Evolutionary conservation across 2,113 vertebrate genomes (phyloP).

Genomic region (Petrocephalus zakoni): DNA sequence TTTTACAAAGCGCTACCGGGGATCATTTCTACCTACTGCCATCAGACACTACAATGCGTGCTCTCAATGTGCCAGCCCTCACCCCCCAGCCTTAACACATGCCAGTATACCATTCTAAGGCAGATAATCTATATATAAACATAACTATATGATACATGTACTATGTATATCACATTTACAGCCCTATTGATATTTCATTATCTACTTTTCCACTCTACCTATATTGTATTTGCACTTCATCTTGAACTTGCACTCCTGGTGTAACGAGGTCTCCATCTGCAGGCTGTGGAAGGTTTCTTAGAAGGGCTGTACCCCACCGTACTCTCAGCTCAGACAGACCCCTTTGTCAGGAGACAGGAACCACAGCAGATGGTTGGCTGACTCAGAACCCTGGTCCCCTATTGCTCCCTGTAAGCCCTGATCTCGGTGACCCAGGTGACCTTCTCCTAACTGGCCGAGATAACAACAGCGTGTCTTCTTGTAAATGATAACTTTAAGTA

Average conservation of each 20-base stretch:
- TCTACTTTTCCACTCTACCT: not conserved
- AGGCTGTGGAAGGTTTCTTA: not conserved
- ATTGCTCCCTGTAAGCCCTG: slow-evolving; percentile 30
- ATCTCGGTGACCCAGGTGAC: slow-evolving; percentile 18
- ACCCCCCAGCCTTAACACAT: not conserved
- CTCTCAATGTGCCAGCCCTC: not conserved
- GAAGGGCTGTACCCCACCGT: not conserved
- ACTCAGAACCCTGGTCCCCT: not conserved
- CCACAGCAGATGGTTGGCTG: slow-evolving; percentile 40
- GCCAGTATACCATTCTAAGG: not conserved
- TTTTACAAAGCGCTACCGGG: not conserved
- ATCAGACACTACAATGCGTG: not conserved
- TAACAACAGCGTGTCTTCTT: not conserved
- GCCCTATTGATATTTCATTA: not conserved
- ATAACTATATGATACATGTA: not conserved
- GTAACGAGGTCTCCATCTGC: not conserved
- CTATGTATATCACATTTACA: not conserved
- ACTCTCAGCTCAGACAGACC: slow-evolving; percentile 12
- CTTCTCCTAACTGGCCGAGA: slow-evolving; percentile 22
- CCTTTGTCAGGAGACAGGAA: slow-evolving; percentile 24
- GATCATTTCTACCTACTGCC: not conserved
- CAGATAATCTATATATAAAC: not conserved
- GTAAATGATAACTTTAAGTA: not conserved
- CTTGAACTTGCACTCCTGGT: not conserved
- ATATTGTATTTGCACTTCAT: not conserved